Base-by-base conservation (phyloP, 64 coral and sea anemone genomes). In the Dendrophyllia cribrosa region DNA sequence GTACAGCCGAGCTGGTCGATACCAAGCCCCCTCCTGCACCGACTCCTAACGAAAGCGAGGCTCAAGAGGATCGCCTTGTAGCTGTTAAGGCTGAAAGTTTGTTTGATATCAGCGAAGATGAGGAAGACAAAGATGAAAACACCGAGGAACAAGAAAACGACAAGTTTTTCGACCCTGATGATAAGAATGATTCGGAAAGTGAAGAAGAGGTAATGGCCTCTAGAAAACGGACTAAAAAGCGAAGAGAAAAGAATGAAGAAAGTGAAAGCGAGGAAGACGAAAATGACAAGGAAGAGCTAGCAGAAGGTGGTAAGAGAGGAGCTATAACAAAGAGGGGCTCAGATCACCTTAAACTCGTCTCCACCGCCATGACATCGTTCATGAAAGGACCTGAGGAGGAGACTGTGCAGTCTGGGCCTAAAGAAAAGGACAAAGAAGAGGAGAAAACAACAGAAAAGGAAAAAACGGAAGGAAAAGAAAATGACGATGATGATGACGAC, bases 91-190 rank as follows among this genome's bases (percentile, higher is more conserved):
- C 88, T 43, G 92, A 91, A 60, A 74, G 66, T 68, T 71, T 94
- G 47, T 91, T 97, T 70, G 82, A 91, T 59, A 52, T 94, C 4
- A 94, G 92, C 48, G 95, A 89, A 22, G 77, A 62, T 17, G 88
- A 93, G 64, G 89, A 89, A 7, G 70, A 94, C 15, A 43, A 61
- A 60, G 51, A 88, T 1, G 51, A 76, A 68, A 60, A 59, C 34
- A 1, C 83, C n/a, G 72, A 89, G 58, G 75, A 58, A 73, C 46
- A 23, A 83, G 65, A 83, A 21, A 62, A 90, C 10, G 81, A 77
- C 1, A 76, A 74, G 20, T 73, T 71, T 50, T 52, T 66, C 45
- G 80, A 92, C 26, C 70, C 55, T 5, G 82, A 92, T 23, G 81
- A 86, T 10, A n/a, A 85, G 43, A 23, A 86, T 11, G 70, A 75